These are phyloP conservation scores for Hydra vulgaris DNA, from an alignment of 30 jellyfish, hydroid and myxozoan genomes.

Conservation along the genomic window DNA sequence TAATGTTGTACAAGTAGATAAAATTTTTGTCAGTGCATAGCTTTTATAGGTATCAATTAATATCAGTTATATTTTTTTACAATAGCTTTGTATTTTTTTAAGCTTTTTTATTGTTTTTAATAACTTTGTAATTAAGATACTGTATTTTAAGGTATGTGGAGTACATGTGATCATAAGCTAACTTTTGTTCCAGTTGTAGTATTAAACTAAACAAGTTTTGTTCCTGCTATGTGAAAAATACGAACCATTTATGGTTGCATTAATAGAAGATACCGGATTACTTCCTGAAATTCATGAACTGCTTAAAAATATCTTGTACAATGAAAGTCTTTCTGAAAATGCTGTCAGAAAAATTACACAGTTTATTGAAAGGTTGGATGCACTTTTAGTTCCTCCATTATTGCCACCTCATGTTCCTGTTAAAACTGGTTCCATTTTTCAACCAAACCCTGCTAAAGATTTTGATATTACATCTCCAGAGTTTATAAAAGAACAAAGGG, in stretches of 20 bases:
- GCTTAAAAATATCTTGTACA: constrained; percentile 50
- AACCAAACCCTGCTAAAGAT: neutral
- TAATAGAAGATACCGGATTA: constrained; percentile 49
- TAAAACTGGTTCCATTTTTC: neutral
- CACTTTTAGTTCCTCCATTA: constrained; percentile 53
- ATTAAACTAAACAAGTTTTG: too few species aligned
- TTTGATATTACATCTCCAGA: constrained; percentile 12
- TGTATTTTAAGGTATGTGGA: too few species aligned
- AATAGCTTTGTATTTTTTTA: too few species aligned
- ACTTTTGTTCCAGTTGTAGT: neutral
- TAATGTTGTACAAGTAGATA: too few species aligned
- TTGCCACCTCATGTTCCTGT: constrained; percentile 46
- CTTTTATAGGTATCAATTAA: too few species aligned
- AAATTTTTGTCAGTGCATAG: too few species aligned
- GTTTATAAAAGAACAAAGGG: constrained; percentile 25
- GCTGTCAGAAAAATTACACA: constrained; percentile 43
- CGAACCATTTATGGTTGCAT: neutral
- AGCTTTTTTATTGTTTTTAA: too few species aligned
- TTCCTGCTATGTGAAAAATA: neutral
- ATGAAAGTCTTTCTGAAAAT: constrained; percentile 54
- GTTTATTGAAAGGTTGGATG: constrained; percentile 39
- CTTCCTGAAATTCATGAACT: constrained; percentile 58
- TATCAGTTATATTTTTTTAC: too few species aligned
- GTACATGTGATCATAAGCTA: too few species aligned
- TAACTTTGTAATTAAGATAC: too few species aligned